Conservation (phyloP, 2,113 vertebrate genomes). For the Psittacara wagleri region DNA sequence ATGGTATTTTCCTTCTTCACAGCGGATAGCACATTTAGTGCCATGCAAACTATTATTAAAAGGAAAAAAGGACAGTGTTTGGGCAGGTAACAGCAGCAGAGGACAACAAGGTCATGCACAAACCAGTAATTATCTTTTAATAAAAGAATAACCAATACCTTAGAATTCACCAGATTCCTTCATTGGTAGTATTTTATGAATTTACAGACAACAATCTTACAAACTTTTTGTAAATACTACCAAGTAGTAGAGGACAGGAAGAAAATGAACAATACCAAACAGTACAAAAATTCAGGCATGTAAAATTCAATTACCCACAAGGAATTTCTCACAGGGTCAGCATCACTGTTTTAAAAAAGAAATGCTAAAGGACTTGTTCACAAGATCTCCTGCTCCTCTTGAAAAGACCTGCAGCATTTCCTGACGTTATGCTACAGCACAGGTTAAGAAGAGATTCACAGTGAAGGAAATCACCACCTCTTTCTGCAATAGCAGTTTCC, state of each 20-base stretch:
- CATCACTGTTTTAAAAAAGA: background rate
- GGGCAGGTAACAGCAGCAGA: background rate
- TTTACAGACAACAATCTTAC: background rate
- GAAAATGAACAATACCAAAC: background rate
- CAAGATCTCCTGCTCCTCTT: background rate
- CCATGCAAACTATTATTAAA: constrained; percentile 84
- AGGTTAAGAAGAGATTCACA: background rate
- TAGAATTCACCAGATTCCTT: background rate
- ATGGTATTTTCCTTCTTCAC: constrained; percentile 89
- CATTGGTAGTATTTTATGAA: background rate
- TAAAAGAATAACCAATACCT: background rate
- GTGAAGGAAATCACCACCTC: background rate
- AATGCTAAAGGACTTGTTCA: background rate
- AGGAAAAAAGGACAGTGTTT: background rate
- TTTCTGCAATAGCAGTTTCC: background rate
- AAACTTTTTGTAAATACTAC: background rate
- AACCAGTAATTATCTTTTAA: background rate
- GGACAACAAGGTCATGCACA: background rate
- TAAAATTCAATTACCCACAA: background rate
- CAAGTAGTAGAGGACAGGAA: background rate
- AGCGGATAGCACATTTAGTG: constrained; percentile 86
- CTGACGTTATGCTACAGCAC: background rate
- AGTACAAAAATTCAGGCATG: background rate
- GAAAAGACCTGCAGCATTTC: background rate
- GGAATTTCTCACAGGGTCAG: background rate